Conservation (phyloP, 2,888 invertebrate species). For the Podotricha telesiphe region DNA sequence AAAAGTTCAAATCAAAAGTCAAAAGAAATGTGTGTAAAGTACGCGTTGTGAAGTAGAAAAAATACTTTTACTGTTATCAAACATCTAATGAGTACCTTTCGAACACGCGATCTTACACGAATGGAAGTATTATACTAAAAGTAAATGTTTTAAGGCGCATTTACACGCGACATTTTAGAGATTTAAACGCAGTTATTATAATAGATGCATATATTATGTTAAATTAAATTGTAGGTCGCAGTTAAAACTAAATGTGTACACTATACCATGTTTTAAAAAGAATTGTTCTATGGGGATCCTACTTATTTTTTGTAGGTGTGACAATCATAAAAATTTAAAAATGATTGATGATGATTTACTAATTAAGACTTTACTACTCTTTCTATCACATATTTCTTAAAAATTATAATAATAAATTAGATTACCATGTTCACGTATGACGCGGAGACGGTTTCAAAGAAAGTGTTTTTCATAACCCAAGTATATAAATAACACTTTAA, state of each 20-base stretch:
- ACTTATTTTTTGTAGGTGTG: too few relatives aligned
- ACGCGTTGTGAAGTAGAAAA: neutral
- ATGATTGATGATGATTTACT: too few relatives aligned
- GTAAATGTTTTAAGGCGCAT: neutral
- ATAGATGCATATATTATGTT: neutral
- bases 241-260: neutral
- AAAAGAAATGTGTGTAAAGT: neutral
- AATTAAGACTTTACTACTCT: too few relatives aligned
- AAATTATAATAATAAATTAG: too few relatives aligned
- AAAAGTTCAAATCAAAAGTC: neutral
- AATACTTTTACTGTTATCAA: conserved; percentile 22
- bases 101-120: conserved; percentile 15
- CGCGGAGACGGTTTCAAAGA: too few relatives aligned
- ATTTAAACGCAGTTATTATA: neutral
- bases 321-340: too few relatives aligned
- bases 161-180: conserved; percentile 1
- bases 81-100: conserved; percentile 10
- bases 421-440: too few relatives aligned
- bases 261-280: neutral
- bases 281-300: too few relatives aligned
- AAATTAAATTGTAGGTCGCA: neutral
- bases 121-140: neutral
- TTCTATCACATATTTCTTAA: too few relatives aligned
- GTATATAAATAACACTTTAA: too few relatives aligned
- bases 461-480: too few relatives aligned